phyloP scores from a whole-genome alignment of 2,113 vertebrate species.

The Redunca redunca region DNA sequence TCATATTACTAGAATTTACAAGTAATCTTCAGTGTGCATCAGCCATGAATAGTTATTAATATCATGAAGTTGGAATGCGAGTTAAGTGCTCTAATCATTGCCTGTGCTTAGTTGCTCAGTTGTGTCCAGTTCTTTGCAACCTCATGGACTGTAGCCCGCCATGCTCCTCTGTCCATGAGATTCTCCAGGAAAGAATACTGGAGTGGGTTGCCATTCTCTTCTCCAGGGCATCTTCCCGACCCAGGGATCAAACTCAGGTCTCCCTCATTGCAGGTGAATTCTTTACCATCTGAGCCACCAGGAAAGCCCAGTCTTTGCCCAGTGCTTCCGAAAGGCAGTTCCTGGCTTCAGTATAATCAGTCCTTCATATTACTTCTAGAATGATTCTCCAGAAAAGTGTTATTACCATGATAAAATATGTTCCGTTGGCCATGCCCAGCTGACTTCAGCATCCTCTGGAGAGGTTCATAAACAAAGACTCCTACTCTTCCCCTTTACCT shows the following conservation, averaged over 20 bases:
- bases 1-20: background rate
- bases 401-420: background rate
- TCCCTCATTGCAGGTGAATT: background rate
- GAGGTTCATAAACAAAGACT: background rate
- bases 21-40: background rate
- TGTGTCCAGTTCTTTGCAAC: background rate
- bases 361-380: background rate
- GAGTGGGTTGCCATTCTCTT: background rate
- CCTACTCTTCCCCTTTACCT: background rate
- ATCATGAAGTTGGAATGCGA: background rate
- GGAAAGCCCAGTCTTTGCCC: background rate
- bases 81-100: background rate
- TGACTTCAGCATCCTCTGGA: background rate
- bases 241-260: background rate
- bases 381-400: background rate
- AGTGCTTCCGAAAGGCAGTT: background rate
- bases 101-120: background rate
- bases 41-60: background rate
- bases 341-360: background rate
- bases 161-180: background rate
- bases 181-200: background rate
- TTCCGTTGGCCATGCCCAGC: background rate
- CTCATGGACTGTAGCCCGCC: background rate
- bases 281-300: background rate
- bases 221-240: background rate